These are phyloP conservation scores for Monochamus alternatus DNA, from an alignment of 2,888 invertebrate species.

Conservation along the genomic window DNA sequence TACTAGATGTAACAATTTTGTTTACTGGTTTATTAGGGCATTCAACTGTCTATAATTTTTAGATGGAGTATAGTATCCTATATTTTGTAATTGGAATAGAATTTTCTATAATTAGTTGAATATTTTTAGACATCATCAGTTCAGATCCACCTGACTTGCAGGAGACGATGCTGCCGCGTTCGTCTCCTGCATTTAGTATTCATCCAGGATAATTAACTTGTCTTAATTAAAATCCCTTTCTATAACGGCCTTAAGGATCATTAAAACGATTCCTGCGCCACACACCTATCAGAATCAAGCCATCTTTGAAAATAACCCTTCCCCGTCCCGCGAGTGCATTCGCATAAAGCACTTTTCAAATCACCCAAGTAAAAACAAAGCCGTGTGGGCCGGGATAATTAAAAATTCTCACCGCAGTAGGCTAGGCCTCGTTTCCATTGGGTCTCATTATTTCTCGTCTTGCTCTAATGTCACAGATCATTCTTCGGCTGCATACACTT, in stretches of 20 bases:
- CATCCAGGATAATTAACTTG: slow-evolving; percentile 8
- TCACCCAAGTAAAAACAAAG: slow-evolving; percentile 68
- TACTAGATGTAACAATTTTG: too few relatives aligned
- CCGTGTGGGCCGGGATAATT: slow-evolving; percentile 70
- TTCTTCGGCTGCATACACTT: slow-evolving; percentile 29
- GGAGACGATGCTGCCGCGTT: too few relatives aligned
- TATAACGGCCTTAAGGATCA: slow-evolving; percentile 11
- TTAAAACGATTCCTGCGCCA: slow-evolving; percentile 27
- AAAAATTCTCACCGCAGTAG: slow-evolving; percentile 67
- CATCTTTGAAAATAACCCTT: slow-evolving; percentile 63
- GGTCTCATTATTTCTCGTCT: slow-evolving; percentile 56
- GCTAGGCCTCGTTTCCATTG: slow-evolving; percentile 62
- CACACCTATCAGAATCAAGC: slow-evolving; percentile 51
- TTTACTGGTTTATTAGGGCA: too few relatives aligned
- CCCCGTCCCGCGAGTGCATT: slow-evolving; percentile 52
- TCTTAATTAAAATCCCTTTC: slow-evolving; percentile 37
- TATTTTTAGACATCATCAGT: too few relatives aligned
- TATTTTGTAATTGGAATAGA: too few relatives aligned
- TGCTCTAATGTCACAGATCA: slow-evolving; percentile 48
- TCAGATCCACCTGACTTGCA: too few relatives aligned
- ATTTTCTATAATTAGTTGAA: too few relatives aligned
- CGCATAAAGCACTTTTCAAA: slow-evolving; percentile 66
- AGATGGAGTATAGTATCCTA: too few relatives aligned
- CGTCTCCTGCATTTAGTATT: background rate
- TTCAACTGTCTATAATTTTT: too few relatives aligned